A percentile compares a stretch with the other conserved stretches of the same genome.
Conservation (phyloP, 2,797 vertebrate genomes). For the Hydrolagus colliei region DNA sequence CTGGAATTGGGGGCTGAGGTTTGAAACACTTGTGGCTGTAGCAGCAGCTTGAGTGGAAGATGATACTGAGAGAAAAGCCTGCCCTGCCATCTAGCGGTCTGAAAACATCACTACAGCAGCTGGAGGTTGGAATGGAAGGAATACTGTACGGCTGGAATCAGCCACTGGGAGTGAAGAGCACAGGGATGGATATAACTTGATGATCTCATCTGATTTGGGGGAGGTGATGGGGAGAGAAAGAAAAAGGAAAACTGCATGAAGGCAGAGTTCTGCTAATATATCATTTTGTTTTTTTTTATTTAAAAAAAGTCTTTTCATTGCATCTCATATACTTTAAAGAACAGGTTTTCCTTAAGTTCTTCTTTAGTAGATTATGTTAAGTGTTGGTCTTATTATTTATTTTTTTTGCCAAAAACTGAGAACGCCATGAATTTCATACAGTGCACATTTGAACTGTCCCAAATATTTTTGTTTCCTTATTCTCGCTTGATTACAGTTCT, state of each 20-base stretch:
- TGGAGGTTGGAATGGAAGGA: constrained; percentile 3
- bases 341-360: constrained; percentile 56
- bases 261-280: constrained; percentile 54
- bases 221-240: too few relatives aligned
- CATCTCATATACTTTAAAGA: constrained; percentile 76
- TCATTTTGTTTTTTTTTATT: constrained; percentile 46
- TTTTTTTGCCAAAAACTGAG: constrained; percentile 82
- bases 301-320: constrained; percentile 70
- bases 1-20: constrained; percentile 96
- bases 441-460: constrained; percentile 57
- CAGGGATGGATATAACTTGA: constrained; percentile 1
- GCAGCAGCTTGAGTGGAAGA: background rate
- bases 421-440: constrained; percentile 66
- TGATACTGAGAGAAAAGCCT: background rate
- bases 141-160: background rate
- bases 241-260: constrained; percentile 71
- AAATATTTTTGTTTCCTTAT: constrained; percentile 18
- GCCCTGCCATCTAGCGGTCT: background rate
- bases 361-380: constrained; percentile 55
- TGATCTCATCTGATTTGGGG: background rate
- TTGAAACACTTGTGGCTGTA: constrained; percentile 50
- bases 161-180: background rate
- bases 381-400: constrained; percentile 59
- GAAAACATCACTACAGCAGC: constrained; percentile 11
- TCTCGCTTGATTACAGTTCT: constrained; percentile 19